Evolutionary conservation across 2,888 invertebrate genomes (phyloP), one percentile per base, ranked within the genome.

Genomic region (Lithophane leautieri): DNA sequence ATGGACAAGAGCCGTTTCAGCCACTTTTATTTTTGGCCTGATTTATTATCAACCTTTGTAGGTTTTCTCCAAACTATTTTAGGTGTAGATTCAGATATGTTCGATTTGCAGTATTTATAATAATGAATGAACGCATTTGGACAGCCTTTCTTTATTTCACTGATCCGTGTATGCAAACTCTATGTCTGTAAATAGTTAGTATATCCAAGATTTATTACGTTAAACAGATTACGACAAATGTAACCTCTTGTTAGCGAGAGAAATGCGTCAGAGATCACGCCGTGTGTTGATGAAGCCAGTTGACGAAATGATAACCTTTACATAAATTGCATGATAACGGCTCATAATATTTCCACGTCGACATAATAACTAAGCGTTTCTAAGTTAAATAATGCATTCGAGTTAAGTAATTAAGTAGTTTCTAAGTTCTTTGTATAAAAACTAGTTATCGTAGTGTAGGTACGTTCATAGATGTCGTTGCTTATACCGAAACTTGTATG

Each of bases 241-340:
- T 84, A 82, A 81, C 62, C 69, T 81, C 77, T 78, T 58, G 70
- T 61, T 42, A 63, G 62, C 60, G 47, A 78, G 84, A 87, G 86
- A 88, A 85, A 87, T 90, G 88, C 90, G 90, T 90, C 90, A 90
- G 62, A 86, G 82, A 87, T 87, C 89, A 90, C 87, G 90, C 78
- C 82, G 82, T 82, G 78, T 71, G 86, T 76, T 82, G 75, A 88
- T 88, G 88, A 73, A 78, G 75, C 73, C 77, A 78, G 72, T 81
- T 86, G 84, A 84, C 82, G 47, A 69, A 70, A 81, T 65, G 91
- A 91, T 91, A 91, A 91, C 91, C 91, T 89, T 86, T 87, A 83
- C 14, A 81, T 84, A 87, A 86, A 89, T 89, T 86, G 78, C 72
- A 79, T 74, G 88, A 87, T 91, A 90, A 84, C 85, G 70, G 34